Percentiles rank a stretch among this genome's conserved stretches.
Conservation (phyloP, 2,797 vertebrate genomes). For the Siniperca obscura region DNA sequence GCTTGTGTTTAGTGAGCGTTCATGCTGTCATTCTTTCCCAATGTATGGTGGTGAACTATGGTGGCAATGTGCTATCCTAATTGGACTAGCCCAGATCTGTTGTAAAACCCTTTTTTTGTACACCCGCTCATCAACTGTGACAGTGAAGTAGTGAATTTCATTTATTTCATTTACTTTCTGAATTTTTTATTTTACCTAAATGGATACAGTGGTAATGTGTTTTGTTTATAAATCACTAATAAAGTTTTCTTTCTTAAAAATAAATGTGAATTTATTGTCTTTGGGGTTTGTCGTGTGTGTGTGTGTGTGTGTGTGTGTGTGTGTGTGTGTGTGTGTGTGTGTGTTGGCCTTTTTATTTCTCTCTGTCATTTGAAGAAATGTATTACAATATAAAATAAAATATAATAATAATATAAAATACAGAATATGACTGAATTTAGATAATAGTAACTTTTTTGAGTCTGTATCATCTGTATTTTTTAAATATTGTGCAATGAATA, state of each 20-base stretch:
- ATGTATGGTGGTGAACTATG: constrained; percentile 90
- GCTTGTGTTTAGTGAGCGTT: constrained; percentile 98
- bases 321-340: constrained; percentile 16
- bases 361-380: neutral
- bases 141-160: constrained; percentile 95
- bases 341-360: neutral
- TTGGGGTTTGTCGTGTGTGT: constrained; percentile 2
- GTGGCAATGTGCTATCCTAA: constrained; percentile 92
- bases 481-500: constrained; percentile 7
- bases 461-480: neutral
- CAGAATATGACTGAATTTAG: neutral
- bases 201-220: constrained; percentile 88
- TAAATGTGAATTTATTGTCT: constrained; percentile 71
- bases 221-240: constrained; percentile 98
- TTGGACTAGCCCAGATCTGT: constrained; percentile 87
- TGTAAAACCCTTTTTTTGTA: constrained; percentile 92
- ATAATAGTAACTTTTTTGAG: neutral
- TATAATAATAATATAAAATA: no score
- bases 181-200: constrained; percentile 83
- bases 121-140: constrained; percentile 91
- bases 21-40: constrained; percentile 92
- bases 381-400: neutral
- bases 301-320: neutral
- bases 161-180: constrained; percentile 83
- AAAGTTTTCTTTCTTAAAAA: constrained; percentile 99